These are phyloP conservation scores for Myiopsitta monachus DNA, from an alignment of 2,113 vertebrate species.

Conservation along the genomic window DNA sequence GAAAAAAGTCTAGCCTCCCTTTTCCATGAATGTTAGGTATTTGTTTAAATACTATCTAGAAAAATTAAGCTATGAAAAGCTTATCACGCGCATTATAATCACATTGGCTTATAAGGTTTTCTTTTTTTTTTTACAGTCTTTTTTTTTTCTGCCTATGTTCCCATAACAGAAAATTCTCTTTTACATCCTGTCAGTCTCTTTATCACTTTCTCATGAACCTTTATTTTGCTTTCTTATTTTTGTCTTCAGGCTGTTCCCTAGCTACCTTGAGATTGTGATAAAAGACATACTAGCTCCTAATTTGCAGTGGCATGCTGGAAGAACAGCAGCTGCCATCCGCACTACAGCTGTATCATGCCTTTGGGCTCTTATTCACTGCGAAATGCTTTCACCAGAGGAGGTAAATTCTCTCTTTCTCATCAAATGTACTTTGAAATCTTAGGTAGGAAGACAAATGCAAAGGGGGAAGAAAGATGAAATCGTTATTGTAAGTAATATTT, in stretches of 20 bases:
- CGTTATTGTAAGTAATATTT: not conserved
- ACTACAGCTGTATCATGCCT: conserved; percentile 88
- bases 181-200: conserved; percentile 38
- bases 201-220: conserved; percentile 38
- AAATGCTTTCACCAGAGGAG: conserved; percentile 77
- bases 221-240: conserved; percentile 32
- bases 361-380: conserved; percentile 83
- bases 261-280: conserved; percentile 80
- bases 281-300: conserved; percentile 86
- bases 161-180: not conserved
- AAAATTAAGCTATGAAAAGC: conserved; percentile 25
- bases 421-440: not conserved
- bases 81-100: conserved; percentile 3
- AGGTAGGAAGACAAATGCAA: not conserved
- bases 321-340: conserved; percentile 87
- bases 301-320: conserved; percentile 91
- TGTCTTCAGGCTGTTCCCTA: conserved; percentile 78
- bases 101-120: not conserved
- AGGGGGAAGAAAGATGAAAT: accelerated
- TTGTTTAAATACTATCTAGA: conserved; percentile 10
- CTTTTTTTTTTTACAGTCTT: not conserved
- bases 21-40: not conserved
- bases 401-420: conserved; percentile 65
- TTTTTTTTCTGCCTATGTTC: not conserved
- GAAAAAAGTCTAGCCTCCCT: not conserved